phyloP scores from a whole-genome alignment of 2,888 invertebrate species.

The Platynereis dumerilii region DNA sequence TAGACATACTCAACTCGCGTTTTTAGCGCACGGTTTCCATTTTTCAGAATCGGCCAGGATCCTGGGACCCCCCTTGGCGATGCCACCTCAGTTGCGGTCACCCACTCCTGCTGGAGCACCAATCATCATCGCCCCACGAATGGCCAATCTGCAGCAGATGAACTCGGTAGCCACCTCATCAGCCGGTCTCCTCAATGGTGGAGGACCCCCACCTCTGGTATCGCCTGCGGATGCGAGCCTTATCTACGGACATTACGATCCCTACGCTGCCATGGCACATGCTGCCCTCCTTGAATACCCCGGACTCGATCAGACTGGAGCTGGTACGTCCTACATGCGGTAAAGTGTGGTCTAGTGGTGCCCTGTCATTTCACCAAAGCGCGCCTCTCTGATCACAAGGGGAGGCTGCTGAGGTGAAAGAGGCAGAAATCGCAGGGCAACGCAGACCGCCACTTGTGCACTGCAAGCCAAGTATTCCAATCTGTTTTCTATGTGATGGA shows the following conservation, averaged over 20 bases:
- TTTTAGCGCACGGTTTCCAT: too few species aligned
- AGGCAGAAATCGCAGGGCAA: too few species aligned
- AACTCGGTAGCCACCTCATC: constrained; percentile 11
- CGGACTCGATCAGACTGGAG: constrained; percentile 34
- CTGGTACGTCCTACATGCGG: constrained; percentile 32
- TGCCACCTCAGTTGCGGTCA: constrained; percentile 53
- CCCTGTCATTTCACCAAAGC: background rate
- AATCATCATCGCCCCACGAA: constrained; percentile 74
- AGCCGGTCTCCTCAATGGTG: constrained; percentile 40
- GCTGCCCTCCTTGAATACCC: constrained; percentile 36
- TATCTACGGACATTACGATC: constrained; percentile 34
- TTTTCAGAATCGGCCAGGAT: too few species aligned
- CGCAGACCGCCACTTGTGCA: too few species aligned
- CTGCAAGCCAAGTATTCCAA: too few species aligned
- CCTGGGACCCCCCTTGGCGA: constrained; percentile 9
- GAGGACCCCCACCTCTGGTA: constrained; percentile 69
- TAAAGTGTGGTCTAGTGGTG: constrained; percentile 7
- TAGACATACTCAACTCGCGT: too few species aligned
- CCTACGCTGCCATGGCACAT: constrained; percentile 21
- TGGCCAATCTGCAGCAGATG: constrained; percentile 16
- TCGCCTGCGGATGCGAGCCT: constrained; percentile 68
- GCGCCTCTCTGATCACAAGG: too few species aligned
- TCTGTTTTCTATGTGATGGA: too few species aligned
- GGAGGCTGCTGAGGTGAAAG: too few species aligned
- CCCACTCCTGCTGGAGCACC: constrained; percentile 88